Evolutionary conservation across 2,888 invertebrate species (phyloP).

Genomic region (Ennomos fuscantarius): DNA sequence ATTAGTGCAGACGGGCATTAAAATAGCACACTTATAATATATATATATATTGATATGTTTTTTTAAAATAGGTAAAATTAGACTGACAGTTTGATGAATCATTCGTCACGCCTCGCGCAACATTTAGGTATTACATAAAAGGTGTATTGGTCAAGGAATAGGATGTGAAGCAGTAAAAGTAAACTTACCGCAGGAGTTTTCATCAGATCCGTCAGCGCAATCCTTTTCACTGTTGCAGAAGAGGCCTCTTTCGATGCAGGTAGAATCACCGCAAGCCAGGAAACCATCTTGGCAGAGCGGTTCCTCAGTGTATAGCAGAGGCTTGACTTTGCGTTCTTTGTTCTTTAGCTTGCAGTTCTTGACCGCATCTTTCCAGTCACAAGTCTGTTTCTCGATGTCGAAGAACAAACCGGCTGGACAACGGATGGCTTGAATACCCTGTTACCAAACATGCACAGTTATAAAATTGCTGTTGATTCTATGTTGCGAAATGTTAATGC

Average conservation of each 20-base stretch:
- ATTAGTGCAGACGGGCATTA: too few species aligned
- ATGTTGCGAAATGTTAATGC: conserved; percentile 26
- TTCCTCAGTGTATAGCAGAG: conserved; percentile 94
- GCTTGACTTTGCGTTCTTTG: conserved; percentile 95
- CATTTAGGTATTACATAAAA: background rate
- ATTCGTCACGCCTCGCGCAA: conserved; percentile 61
- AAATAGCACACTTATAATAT: background rate
- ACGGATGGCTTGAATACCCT: conserved; percentile 96
- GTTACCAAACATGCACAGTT: conserved; percentile 45
- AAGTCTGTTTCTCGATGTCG: conserved; percentile 97
- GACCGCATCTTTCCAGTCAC: conserved; percentile 97
- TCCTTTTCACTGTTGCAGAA: conserved; percentile 98
- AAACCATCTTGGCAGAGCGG: conserved; percentile 95
- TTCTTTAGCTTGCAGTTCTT: conserved; percentile 96
- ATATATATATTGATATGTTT: too few species aligned
- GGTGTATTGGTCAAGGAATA: too few species aligned
- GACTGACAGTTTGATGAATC: conserved; percentile 62
- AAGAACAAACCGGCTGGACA: conserved; percentile 97
- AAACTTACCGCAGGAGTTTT: conserved; percentile 95
- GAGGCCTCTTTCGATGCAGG: conserved; percentile 94
- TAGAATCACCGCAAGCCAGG: conserved; percentile 94
- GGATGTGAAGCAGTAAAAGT: background rate
- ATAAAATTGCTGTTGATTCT: conserved; percentile 24
- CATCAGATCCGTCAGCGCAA: conserved; percentile 95
- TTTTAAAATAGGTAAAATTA: too few species aligned